A percentile compares a stretch with the other conserved stretches of the same genome.
These are phyloP conservation scores for Pao palembangensis DNA, from an alignment of 2,113 vertebrate genomes.

Conservation along the genomic window DNA sequence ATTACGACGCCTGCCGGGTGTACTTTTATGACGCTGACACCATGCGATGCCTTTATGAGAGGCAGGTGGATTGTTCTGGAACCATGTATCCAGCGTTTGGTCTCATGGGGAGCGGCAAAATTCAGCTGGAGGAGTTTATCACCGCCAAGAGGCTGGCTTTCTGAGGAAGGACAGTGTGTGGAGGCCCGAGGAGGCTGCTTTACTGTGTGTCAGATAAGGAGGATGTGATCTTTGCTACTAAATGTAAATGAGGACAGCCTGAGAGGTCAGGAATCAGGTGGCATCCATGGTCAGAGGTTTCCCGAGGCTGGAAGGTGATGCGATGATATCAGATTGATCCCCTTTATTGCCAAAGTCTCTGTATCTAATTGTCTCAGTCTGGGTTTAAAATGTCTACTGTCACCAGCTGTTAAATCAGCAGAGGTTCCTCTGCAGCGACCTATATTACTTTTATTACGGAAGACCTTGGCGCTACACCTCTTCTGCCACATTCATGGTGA, in stretches of 20 bases:
- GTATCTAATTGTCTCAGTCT: constrained; percentile 28
- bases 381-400: constrained; percentile 18
- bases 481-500: constrained; percentile 21
- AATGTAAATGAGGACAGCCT: constrained; percentile 21
- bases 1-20: constrained; percentile 86
- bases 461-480: constrained; percentile 21
- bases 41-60: constrained; percentile 92
- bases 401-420: constrained; percentile 28
- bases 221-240: constrained; percentile 7
- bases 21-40: constrained; percentile 84
- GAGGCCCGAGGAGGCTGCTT: constrained; percentile 19
- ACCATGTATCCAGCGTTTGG: constrained; percentile 94
- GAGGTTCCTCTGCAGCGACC: constrained; percentile 12
- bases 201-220: constrained; percentile 17
- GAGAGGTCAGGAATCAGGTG: constrained; percentile 15
- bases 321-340: constrained; percentile 22
- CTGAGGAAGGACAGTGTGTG: constrained; percentile 35
- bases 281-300: constrained; percentile 24
- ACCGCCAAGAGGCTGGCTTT: constrained; percentile 75
- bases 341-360: constrained; percentile 63
- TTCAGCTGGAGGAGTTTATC: constrained; percentile 85
- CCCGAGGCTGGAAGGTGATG: constrained; percentile 13
- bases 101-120: constrained; percentile 85
- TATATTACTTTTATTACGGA: constrained; percentile 44
- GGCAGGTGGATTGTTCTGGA: constrained; percentile 88